phyloP scores from a whole-genome alignment of 2,888 invertebrate species.

The Synanthedon tipuliformis region DNA sequence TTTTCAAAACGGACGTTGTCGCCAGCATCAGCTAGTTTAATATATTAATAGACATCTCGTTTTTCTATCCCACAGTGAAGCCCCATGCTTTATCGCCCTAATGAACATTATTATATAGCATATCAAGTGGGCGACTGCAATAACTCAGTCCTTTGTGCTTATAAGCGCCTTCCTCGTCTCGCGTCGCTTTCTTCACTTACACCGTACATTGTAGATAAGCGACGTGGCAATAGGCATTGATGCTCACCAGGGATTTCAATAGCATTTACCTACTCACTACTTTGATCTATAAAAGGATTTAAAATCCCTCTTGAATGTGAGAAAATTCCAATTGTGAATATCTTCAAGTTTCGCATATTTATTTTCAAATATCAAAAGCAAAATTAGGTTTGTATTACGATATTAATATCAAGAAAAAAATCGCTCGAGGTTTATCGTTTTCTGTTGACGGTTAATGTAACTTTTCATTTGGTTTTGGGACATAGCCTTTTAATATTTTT shows the following conservation, averaged over 20 bases:
- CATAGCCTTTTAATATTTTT: too few relatives aligned
- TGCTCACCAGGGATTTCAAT: constrained; percentile 62
- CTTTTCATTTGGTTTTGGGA: too few relatives aligned
- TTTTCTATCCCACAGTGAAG: neutral
- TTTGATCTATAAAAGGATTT: constrained; percentile 58
- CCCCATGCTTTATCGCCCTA: neutral
- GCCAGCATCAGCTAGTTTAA: too few relatives aligned
- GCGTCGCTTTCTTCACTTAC: constrained; percentile 19
- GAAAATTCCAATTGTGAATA: constrained; percentile 31
- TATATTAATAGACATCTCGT: too few relatives aligned
- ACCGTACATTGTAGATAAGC: constrained; percentile 55
- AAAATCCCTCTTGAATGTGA: constrained; percentile 39
- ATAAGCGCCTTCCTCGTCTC: constrained; percentile 17
- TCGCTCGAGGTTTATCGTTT: too few relatives aligned
- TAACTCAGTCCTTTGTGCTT: constrained; percentile 44
- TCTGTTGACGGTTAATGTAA: too few relatives aligned
- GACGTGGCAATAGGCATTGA: constrained; percentile 66
- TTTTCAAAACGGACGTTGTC: too few relatives aligned
- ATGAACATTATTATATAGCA: neutral
- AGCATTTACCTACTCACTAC: constrained; percentile 52
- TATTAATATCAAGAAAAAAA: too few relatives aligned
- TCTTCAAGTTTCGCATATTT: neutral
- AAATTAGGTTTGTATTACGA: too few relatives aligned
- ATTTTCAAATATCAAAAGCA: too few relatives aligned
- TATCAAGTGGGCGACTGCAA: constrained; percentile 18